Base-by-base conservation (phyloP, 1,140 invertebrate genomes). In the Arion vulgaris region DNA sequence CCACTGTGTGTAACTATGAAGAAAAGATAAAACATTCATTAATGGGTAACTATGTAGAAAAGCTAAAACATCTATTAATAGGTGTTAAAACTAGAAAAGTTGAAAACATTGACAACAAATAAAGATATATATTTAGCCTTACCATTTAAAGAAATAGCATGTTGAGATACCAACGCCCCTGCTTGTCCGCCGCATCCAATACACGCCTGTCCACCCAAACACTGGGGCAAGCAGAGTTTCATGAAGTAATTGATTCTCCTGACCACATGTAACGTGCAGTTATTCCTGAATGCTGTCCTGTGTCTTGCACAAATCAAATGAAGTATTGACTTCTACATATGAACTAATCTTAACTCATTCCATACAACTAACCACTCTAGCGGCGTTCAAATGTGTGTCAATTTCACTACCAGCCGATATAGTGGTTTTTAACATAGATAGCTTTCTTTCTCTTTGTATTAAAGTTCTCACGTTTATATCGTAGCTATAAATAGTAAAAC, bases 171-270 rank as follows among this genome's bases (percentile, higher is more conserved):
- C 49, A 77, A 28, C n/a, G 36, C 28, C 13, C 15, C 49, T 9
- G 41, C 26, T 11, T 77, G 75, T 28, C 81, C 71, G 9, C 32
- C 73, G 49, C 81, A 82, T 49, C 74, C 74, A 69, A 76, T 32
- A 53, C 81, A 82, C 26, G 72, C 74, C 51, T 76, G 72, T 13
- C 81, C 81, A 23, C 53, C 81, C 38, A 82, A 51, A 53, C 81
- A 82, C 81, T 82, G 81, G 23, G 81, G 81, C 74, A 82, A 74
- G 49, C 81, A 82, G 36, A 82, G 66, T 73, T 69, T 82, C 81
- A 82, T 82, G 13, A 36, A 28, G 69, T 13, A 23, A n/a, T n/a
- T n/a, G n/a, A n/a, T n/a, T n/a, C n/a, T n/a, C n/a, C n/a, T n/a
- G n/a, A n/a, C n/a, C n/a, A n/a, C n/a, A 32, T 15, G 23, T 7